Evolutionary conservation across 2,888 invertebrate genomes (phyloP).

Genomic region (Eilema sororculum): DNA sequence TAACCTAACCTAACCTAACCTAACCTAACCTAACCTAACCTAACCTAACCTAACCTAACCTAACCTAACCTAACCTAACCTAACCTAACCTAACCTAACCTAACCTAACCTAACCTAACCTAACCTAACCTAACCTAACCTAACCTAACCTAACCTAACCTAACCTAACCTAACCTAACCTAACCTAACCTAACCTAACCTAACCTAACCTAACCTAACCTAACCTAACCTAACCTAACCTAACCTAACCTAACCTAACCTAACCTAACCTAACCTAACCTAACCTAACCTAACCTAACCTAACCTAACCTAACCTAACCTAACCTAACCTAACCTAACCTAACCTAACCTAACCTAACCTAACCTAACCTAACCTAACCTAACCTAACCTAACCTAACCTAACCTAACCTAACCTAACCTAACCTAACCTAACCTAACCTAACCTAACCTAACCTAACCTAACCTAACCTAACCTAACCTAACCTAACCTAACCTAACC

Average conservation of each 20-base stretch:
- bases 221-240: slow-evolving; percentile 28
- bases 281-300: slow-evolving; percentile 29
- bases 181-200: slow-evolving; percentile 30
- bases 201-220: slow-evolving; percentile 23
- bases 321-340: slow-evolving; percentile 41
- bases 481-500: slow-evolving; percentile 42
- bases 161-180: slow-evolving; percentile 40
- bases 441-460: slow-evolving; percentile 39
- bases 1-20: slow-evolving; percentile 39
- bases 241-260: slow-evolving; percentile 34
- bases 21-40: slow-evolving; percentile 39
- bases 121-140: slow-evolving; percentile 40
- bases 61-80: slow-evolving; percentile 37
- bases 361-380: slow-evolving; percentile 30
- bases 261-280: slow-evolving; percentile 34
- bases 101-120: slow-evolving; percentile 42
- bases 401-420: slow-evolving; percentile 40
- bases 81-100: slow-evolving; percentile 42
- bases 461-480: slow-evolving; percentile 42
- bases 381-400: slow-evolving; percentile 40
- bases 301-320: slow-evolving; percentile 32
- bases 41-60: slow-evolving; percentile 32
- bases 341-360: slow-evolving; percentile 43
- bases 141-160: slow-evolving; percentile 34
- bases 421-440: slow-evolving; percentile 37